These are phyloP conservation scores for Drosophila helvetica DNA, from an alignment of 2,888 invertebrate genomes.

Conservation along the genomic window DNA sequence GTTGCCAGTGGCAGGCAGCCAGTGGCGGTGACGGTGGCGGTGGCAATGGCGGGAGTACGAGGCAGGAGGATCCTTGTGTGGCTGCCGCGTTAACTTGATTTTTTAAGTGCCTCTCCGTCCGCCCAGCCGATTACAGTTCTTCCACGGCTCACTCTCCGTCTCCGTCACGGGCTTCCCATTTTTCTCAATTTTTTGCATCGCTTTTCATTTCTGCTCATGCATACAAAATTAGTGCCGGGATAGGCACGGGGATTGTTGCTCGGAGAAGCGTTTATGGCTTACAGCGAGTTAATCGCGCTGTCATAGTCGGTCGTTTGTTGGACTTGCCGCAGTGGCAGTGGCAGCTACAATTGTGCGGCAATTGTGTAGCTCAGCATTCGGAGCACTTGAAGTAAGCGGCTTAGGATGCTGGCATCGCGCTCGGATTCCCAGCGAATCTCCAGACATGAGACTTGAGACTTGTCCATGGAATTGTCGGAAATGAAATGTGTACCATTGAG, in stretches of 20 bases:
- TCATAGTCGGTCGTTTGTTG: constrained; percentile 67
- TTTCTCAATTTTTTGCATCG: constrained; percentile 32
- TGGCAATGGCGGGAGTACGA: constrained; percentile 2
- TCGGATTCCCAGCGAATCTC: background rate
- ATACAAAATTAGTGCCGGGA: constrained; percentile 74
- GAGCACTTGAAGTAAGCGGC: constrained; percentile 63
- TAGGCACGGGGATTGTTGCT: constrained; percentile 12
- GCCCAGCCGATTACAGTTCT: constrained; percentile 37
- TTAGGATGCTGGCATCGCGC: constrained; percentile 41
- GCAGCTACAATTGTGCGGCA: constrained; percentile 37
- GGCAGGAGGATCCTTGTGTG: constrained; percentile 34
- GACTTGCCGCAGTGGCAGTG: constrained; percentile 34
- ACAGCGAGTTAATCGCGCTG: constrained; percentile 78
- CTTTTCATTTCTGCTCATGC: constrained; percentile 76
- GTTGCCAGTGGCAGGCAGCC: constrained; percentile 56
- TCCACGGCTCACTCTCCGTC: constrained; percentile 32
- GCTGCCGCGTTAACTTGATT: constrained; percentile 68
- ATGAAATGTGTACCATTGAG: constrained; percentile 5
- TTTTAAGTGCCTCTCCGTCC: constrained; percentile 67
- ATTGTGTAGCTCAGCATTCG: constrained; percentile 40
- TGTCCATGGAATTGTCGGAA: background rate
- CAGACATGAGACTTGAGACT: constrained; percentile 11
- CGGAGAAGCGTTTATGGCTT: constrained; percentile 70
- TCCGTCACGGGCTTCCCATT: constrained; percentile 11
- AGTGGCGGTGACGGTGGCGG: background rate